phyloP scores from a whole-genome alignment of 37 sponge, comb jelly and placozoan species.

The Amphimedon queenslandica region DNA sequence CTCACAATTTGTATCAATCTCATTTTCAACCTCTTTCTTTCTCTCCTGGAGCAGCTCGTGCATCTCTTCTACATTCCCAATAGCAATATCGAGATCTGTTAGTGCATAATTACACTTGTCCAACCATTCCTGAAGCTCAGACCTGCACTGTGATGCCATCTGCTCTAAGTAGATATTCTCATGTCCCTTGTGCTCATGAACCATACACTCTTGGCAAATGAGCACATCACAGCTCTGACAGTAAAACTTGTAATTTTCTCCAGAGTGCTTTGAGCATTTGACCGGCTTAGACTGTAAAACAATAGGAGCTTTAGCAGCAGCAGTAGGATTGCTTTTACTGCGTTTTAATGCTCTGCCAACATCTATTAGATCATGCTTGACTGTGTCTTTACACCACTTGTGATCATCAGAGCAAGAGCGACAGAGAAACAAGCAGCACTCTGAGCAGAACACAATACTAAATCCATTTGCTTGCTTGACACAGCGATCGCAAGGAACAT shows the following conservation, averaged over 20 bases:
- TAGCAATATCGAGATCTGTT: constrained; percentile 21
- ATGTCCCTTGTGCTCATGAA: constrained; percentile 18
- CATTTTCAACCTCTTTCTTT: constrained; percentile 14
- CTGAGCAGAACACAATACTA: constrained; percentile 35
- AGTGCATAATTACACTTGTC: neutral
- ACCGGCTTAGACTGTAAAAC: too few species aligned
- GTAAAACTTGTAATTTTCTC: constrained; percentile 34
- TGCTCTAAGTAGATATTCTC: constrained; percentile 11
- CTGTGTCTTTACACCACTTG: constrained; percentile 9
- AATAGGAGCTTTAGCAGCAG: too few species aligned
- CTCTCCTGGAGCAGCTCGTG: neutral
- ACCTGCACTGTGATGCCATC: constrained; percentile 16
- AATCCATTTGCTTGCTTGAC: constrained; percentile 18
- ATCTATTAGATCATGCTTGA: constrained; percentile 23
- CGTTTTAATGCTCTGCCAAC: too few species aligned
- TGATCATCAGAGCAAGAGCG: constrained; percentile 27
- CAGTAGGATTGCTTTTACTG: too few species aligned
- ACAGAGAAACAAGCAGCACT: constrained; percentile 47
- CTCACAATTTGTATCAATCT: constrained; percentile 17
- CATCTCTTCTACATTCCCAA: constrained; percentile 10
- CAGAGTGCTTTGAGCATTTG: constrained; percentile 17
- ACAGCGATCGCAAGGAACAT: constrained; percentile 31
- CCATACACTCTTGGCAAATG: constrained; percentile 46
- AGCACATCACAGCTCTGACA: constrained; percentile 24
- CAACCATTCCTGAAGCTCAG: neutral